phyloP scores from a whole-genome alignment of 1,140 invertebrate genomes.

The Scylla paramamosain region DNA sequence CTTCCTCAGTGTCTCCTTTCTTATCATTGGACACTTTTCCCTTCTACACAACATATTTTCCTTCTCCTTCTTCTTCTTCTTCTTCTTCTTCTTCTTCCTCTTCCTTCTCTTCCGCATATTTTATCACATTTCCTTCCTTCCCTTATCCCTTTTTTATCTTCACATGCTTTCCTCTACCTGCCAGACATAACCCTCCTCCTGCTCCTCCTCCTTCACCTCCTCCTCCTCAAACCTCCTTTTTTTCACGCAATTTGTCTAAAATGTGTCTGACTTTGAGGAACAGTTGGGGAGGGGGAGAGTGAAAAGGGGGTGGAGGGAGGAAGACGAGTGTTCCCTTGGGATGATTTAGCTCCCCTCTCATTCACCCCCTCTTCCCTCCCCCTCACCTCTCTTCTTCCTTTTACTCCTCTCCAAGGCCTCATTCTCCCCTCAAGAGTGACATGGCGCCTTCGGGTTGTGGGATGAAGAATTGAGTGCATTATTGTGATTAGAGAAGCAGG shows the following conservation, averaged over 20 bases:
- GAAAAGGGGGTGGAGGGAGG: not conserved
- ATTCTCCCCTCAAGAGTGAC: not conserved
- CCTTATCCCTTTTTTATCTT: not conserved
- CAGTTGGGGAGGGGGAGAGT: not conserved
- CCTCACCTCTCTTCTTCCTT: no score
- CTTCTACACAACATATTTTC: not conserved
- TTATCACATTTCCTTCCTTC: not conserved
- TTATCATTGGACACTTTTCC: not conserved
- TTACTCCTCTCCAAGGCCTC: no score
- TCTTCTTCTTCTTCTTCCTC: not conserved
- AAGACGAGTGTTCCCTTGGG: not conserved
- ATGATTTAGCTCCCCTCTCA: no score
- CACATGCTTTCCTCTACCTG: not conserved
- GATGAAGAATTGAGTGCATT: not conserved
- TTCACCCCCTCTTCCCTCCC: no score
- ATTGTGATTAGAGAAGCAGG: constrained; percentile 9
- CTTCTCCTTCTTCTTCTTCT: not conserved
- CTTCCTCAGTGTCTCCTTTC: not conserved
- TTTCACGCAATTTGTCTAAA: no score
- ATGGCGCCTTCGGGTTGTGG: not conserved
- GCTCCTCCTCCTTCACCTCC: no score
- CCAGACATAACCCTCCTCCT: not conserved
- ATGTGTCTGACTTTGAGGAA: not conserved
- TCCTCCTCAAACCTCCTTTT: no score
- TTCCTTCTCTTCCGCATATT: not conserved